Base-by-base conservation (phyloP, 2,888 invertebrate species). In the Acheta domesticus region DNA sequence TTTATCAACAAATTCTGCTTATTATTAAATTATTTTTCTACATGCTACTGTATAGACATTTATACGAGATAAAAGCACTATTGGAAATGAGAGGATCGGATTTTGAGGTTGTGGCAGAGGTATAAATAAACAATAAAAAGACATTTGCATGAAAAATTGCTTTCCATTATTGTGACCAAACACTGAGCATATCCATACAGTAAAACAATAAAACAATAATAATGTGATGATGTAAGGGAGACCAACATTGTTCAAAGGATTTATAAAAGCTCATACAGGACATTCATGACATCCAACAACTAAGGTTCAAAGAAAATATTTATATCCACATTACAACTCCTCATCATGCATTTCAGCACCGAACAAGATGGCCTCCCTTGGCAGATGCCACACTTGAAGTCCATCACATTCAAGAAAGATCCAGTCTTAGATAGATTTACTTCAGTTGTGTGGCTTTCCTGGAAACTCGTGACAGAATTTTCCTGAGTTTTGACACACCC, bases 151-250 rank as follows among this genome's bases (percentile, higher is more conserved):
- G 83, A 84, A 84, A 84, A 84, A 84, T 82, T 84, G 83, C 83
- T 83, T 83, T 83, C 83, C 83, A 84, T 84, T 84, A 82, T 83
- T 84, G 84, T 84, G 84, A 85, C 84, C 84, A 84, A 84, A 85
- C 84, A 85, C 84, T 85, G 84, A 85, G 84, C 85, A 84, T 84
- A 83, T 83, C 82, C 83, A 83, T 84, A 84, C 84, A 84, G 82
- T 83, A 83, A 83, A 83, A 84, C 83, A 82, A 84, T 83, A 83
- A 83, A 83, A 83, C 83, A 83, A 84, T 83, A 82, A 82, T 82
- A 82, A 83, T 83, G 81, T 83, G 82, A 82, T 81, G 80, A 82
- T 76, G 79, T 80, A 79, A 82, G 82, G 83, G 84, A 82, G 83
- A 84, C 83, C 84, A 83, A 82, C 83, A 83, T 82, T 83, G 82